These are phyloP conservation scores for Agonopterix subpropinquella DNA, from an alignment of 2,888 invertebrate species.

Conservation along the genomic window DNA sequence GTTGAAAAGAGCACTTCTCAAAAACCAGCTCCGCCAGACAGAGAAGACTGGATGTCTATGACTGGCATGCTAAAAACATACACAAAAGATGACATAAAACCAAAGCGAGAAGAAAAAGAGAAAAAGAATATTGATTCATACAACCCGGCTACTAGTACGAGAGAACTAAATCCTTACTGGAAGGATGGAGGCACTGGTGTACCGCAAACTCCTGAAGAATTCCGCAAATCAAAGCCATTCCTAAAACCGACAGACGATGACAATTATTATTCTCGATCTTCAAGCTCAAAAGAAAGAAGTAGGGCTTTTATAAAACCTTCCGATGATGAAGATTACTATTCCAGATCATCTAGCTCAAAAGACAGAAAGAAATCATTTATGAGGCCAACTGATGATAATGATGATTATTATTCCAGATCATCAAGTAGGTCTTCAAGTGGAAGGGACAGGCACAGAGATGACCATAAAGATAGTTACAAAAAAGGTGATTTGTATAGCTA, in stretches of 20 bases:
- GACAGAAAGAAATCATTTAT: neutral
- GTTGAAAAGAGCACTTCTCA: constrained; percentile 66
- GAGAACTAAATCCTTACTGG: constrained; percentile 96
- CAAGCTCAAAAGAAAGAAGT: constrained; percentile 4
- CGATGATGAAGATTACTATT: constrained; percentile 12
- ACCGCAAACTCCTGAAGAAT: constrained; percentile 70
- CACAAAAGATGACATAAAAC: constrained; percentile 60
- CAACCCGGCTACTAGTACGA: constrained; percentile 80
- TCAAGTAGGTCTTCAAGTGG: neutral
- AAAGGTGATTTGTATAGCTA: constrained; percentile 10
- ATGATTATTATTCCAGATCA: neutral
- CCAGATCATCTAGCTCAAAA: neutral
- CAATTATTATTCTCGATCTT: constrained; percentile 35
- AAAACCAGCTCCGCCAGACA: constrained; percentile 28
- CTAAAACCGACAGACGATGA: constrained; percentile 52
- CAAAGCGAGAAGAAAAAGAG: constrained; percentile 65
- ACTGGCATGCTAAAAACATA: constrained; percentile 69
- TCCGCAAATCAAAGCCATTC: constrained; percentile 48
- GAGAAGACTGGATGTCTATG: constrained; percentile 90
- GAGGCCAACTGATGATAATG: neutral
- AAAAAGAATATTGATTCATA: constrained; percentile 76
- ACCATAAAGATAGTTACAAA: neutral
- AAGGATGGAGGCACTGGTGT: constrained; percentile 91
- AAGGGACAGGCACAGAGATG: neutral
- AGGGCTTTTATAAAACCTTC: neutral